Conservation (phyloP, 2,888 invertebrate genomes). For the Nephrotoma guestfalica region DNA sequence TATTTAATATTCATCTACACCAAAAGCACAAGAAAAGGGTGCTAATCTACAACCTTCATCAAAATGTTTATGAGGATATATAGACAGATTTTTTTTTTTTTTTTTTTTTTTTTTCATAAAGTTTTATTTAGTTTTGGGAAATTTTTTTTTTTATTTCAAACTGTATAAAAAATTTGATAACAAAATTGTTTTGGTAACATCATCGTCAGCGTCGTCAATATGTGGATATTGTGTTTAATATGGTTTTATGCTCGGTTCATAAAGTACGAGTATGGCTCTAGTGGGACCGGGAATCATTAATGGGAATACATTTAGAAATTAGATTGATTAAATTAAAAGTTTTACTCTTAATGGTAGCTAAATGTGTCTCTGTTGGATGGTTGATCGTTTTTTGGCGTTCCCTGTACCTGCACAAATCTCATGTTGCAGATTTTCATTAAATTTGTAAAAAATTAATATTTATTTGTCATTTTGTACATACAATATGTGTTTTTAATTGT, state of each 20-base stretch:
- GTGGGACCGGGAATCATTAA: neutral
- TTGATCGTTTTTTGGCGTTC: neutral
- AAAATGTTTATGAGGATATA: neutral
- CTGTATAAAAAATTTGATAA: neutral
- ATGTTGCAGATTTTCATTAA: neutral
- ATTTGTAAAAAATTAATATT: neutral
- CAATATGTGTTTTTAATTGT: neutral
- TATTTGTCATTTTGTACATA: neutral
- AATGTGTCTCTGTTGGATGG: neutral
- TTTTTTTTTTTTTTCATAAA: neutral
- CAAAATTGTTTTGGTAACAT: neutral
- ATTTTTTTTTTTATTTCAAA: neutral
- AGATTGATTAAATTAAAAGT: neutral
- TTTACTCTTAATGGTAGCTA: neutral
- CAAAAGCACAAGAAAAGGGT: neutral
- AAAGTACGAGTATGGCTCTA: neutral
- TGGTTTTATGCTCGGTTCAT: neutral
- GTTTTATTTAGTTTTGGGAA: neutral
- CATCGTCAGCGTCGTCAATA: neutral
- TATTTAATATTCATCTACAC: neutral
- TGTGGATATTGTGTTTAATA: neutral
- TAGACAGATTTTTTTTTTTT: neutral
- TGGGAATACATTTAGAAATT: neutral
- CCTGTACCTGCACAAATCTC: neutral
- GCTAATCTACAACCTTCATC: neutral